These are phyloP conservation scores for Malthinus flaveolus DNA, from an alignment of 2,888 invertebrate genomes.

Conservation along the genomic window DNA sequence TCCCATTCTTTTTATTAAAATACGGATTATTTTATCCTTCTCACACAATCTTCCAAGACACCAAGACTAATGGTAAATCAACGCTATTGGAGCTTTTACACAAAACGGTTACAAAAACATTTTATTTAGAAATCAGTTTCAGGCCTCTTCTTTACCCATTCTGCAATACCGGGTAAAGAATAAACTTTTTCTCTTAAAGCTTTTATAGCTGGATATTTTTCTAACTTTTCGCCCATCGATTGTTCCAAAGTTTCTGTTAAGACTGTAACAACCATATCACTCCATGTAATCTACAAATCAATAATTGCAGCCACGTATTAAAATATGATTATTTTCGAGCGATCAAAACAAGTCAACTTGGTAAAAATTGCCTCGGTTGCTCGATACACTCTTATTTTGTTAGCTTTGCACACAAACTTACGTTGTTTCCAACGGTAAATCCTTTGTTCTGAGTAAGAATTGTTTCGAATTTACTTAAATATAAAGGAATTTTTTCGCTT, in stretches of 20 bases:
- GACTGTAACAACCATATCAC: not conserved
- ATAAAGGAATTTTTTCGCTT: not conserved
- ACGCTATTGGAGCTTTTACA: too few species aligned
- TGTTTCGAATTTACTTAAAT: not conserved
- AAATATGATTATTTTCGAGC: not conserved
- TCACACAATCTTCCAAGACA: too few species aligned
- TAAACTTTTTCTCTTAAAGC: constrained; percentile 59
- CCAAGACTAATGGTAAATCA: too few species aligned
- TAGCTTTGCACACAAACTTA: not conserved
- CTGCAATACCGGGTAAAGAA: constrained; percentile 61
- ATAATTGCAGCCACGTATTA: not conserved
- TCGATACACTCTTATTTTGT: too few species aligned
- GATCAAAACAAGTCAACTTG: too few species aligned
- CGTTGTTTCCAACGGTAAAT: not conserved
- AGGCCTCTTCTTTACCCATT: constrained; percentile 66
- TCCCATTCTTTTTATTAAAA: too few species aligned
- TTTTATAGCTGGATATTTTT: constrained; percentile 61
- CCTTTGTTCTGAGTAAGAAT: not conserved
- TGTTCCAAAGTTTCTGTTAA: constrained; percentile 63
- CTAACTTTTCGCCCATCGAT: constrained; percentile 61
- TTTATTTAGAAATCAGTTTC: constrained; percentile 29
- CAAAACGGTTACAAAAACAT: not conserved
- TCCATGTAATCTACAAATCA: not conserved
- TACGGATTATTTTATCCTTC: too few species aligned
- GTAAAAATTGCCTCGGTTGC: too few species aligned